Percentiles rank a stretch among this genome's conserved stretches.
phyloP scores from a whole-genome alignment of 2,113 vertebrate genomes.

The Phodopus roborovskii region DNA sequence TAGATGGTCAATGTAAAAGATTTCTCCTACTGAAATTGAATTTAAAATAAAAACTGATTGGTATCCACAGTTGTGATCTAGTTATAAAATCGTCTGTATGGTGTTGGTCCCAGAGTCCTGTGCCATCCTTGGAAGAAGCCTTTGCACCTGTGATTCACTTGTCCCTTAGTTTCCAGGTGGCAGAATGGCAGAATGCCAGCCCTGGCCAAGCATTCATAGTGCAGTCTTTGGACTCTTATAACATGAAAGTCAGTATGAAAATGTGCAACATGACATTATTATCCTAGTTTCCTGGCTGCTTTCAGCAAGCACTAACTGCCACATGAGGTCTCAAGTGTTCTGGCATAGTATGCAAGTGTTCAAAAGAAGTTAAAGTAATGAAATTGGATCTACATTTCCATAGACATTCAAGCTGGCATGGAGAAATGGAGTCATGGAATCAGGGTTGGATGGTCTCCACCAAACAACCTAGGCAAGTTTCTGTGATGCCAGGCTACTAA shows the following conservation, averaged over 20 bases:
- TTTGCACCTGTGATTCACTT: constrained; percentile 40
- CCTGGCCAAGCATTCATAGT: constrained; percentile 66
- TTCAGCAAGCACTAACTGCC: constrained; percentile 79
- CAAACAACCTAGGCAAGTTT: constrained; percentile 74
- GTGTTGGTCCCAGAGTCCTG: background rate
- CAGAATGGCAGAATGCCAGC: constrained; percentile 56
- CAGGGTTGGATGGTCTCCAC: constrained; percentile 80
- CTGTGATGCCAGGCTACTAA: constrained; percentile 79
- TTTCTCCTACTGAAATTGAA: constrained; percentile 54
- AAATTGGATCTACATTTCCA: constrained; percentile 81
- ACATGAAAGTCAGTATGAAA: constrained; percentile 80
- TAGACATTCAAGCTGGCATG: constrained; percentile 80
- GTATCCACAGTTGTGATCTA: constrained; percentile 22
- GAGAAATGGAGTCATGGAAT: constrained; percentile 77
- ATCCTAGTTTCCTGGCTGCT: constrained; percentile 80
- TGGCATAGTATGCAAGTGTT: constrained; percentile 78
- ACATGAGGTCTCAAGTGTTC: constrained; percentile 82
- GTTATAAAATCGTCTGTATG: constrained; percentile 34
- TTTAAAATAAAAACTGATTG: constrained; percentile 57
- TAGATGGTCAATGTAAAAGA: constrained; percentile 41
- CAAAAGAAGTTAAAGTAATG: constrained; percentile 80
- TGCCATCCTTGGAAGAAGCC: constrained; percentile 19
- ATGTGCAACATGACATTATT: constrained; percentile 83
- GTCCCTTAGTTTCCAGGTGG: constrained; percentile 15
- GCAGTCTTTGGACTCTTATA: constrained; percentile 66